Conservation (phyloP, 1,140 invertebrate species). For the Phenacoccus solenopsis region DNA sequence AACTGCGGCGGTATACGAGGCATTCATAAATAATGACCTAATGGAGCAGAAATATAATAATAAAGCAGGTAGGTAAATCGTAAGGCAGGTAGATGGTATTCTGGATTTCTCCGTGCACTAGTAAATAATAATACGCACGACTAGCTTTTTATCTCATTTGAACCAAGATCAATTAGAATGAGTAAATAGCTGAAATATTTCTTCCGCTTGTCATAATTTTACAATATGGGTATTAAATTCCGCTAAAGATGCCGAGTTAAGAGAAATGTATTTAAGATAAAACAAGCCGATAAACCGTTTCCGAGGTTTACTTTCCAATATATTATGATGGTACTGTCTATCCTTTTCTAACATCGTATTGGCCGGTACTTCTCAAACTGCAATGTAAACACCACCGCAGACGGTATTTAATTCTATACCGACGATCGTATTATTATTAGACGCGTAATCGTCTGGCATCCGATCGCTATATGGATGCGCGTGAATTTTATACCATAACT, state of each 20-base stretch:
- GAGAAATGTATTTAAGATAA: constrained; percentile 18
- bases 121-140: constrained; percentile 18
- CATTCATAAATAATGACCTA: constrained; percentile 10
- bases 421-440: no score
- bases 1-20: not conserved
- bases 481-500: no score
- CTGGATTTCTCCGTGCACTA: constrained; percentile 11
- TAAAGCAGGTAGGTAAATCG: constrained; percentile 14
- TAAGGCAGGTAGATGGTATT: constrained; percentile 10
- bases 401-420: no score
- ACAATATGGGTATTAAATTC: constrained; percentile 18
- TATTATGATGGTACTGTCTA: not conserved
- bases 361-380: no score
- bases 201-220: constrained; percentile 17
- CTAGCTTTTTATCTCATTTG: constrained; percentile 15
- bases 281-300: constrained; percentile 14
- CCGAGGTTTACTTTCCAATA: constrained; percentile 13
- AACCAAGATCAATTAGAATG: constrained; percentile 15
- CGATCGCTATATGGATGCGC: no score
- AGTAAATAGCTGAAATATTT: constrained; percentile 17
- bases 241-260: constrained; percentile 13
- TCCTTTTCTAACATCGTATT: constrained; percentile 7
- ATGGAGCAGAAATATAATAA: constrained; percentile 16
- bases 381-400: no score
- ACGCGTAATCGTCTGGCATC: no score